Percentiles rank a stretch among this genome's conserved stretches.
Evolutionary conservation across 1,140 invertebrate species (phyloP).

Genomic region (Heliconius hewitsoni): DNA sequence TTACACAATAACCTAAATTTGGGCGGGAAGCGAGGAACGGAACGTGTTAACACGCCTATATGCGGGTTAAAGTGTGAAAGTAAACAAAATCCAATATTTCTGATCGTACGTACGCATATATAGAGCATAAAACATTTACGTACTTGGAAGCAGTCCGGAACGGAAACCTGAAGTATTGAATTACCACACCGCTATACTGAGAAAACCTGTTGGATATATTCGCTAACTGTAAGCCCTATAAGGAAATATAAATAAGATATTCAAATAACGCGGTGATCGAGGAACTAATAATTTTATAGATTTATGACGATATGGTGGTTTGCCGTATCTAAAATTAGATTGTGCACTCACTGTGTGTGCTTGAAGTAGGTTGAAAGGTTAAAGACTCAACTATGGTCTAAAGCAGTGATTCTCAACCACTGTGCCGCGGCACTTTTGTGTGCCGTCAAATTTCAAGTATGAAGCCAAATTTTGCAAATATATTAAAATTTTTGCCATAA

Average conservation of each 20-base stretch:
- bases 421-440: too few species aligned
- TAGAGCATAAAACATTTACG: conserved; percentile 42
- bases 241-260: conserved; percentile 44
- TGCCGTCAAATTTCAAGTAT: too few species aligned
- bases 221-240: conserved; percentile 53
- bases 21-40: too few species aligned
- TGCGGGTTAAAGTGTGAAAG: too few species aligned
- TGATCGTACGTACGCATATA: conserved; percentile 5
- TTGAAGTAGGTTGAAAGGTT: neutral
- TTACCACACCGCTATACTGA: conserved; percentile 54
- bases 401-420: too few species aligned
- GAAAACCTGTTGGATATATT: conserved; percentile 47
- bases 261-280: conserved; percentile 21
- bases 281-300: conserved; percentile 1
- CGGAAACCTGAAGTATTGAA: conserved; percentile 51
- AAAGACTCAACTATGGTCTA: neutral
- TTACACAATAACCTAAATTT: too few species aligned
- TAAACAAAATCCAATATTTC: neutral
- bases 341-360: neutral
- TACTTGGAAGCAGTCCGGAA: conserved; percentile 45
- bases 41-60: too few species aligned
- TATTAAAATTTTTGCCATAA: too few species aligned
- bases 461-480: too few species aligned
- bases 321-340: neutral
- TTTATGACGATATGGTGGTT: conserved; percentile 13